These are phyloP conservation scores for Metopolophium dirhodum DNA, from an alignment of 1,140 invertebrate species.

Conservation along the genomic window DNA sequence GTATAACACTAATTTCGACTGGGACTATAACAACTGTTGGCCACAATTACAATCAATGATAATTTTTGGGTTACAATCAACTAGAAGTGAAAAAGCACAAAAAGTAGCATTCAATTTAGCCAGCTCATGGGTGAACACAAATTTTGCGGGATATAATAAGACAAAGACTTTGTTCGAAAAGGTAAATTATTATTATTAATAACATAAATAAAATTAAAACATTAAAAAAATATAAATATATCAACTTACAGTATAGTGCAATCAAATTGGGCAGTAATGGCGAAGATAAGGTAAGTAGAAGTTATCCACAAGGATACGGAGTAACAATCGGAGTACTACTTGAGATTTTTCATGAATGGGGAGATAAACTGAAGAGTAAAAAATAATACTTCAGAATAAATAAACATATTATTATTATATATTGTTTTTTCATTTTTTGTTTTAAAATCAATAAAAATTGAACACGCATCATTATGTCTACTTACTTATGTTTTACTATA, in stretches of 20 bases:
- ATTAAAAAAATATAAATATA: neutral
- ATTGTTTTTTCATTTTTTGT: neutral
- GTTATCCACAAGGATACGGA: slow-evolving; percentile 88
- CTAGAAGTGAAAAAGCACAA: slow-evolving; percentile 64
- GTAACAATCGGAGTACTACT: slow-evolving; percentile 92
- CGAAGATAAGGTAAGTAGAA: slow-evolving; percentile 79
- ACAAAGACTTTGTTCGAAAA: slow-evolving; percentile 82
- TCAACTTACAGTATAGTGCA: slow-evolving; percentile 72
- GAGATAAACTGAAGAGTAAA: slow-evolving; percentile 60
- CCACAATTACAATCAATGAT: slow-evolving; percentile 77
- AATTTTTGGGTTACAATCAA: slow-evolving; percentile 67
- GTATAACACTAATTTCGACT: slow-evolving; percentile 77
- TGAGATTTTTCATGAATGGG: slow-evolving; percentile 75
- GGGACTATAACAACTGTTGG: slow-evolving; percentile 90
- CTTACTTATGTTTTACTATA: neutral
- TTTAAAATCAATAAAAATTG: neutral
- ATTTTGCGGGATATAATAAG: slow-evolving; percentile 66
- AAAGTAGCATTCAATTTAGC: slow-evolving; percentile 67
- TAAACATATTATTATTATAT: neutral
- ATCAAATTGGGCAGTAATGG: slow-evolving; percentile 67
- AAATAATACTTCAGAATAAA: neutral
- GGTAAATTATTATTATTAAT: slow-evolving; percentile 63
- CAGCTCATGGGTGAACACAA: slow-evolving; percentile 68
- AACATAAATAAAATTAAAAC: neutral
- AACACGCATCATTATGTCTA: neutral